A percentile compares a stretch with the other conserved stretches of the same genome.
Conservation (phyloP, 2,888 invertebrate species). For the Cataglyphis livida region DNA sequence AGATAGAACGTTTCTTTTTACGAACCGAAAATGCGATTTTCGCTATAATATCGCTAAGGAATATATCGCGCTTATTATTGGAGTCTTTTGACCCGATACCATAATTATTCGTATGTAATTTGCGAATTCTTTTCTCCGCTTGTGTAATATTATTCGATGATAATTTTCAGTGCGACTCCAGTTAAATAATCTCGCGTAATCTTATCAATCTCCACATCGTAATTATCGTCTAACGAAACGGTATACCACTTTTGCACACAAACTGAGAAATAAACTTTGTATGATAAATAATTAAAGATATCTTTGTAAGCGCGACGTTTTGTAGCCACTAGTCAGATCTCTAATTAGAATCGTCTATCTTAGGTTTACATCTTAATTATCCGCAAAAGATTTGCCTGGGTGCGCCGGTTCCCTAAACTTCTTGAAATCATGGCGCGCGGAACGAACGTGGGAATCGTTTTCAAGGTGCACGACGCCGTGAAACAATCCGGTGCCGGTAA, state of each 20-base stretch:
- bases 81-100: background rate
- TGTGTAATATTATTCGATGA: background rate
- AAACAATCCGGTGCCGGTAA: slow-evolving; percentile 67
- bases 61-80: background rate
- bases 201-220: background rate
- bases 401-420: slow-evolving; percentile 57
- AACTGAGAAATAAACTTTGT: background rate
- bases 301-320: background rate
- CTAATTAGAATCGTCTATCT: background rate
- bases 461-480: slow-evolving; percentile 71
- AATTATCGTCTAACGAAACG: background rate
- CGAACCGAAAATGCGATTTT: background rate
- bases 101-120: background rate
- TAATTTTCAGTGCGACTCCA: background rate
- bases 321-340: background rate
- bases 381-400: slow-evolving; percentile 47
- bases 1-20: background rate
- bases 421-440: slow-evolving; percentile 64
- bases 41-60: background rate
- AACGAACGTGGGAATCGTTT: slow-evolving; percentile 74
- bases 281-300: background rate
- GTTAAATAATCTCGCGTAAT: slow-evolving; percentile 18
- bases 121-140: background rate
- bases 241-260: background rate
- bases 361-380: slow-evolving; percentile 15